Evolutionary conservation across 2,888 invertebrate genomes (phyloP), one percentile per base, ranked within the genome.

Genomic region (Tachina fera): DNA sequence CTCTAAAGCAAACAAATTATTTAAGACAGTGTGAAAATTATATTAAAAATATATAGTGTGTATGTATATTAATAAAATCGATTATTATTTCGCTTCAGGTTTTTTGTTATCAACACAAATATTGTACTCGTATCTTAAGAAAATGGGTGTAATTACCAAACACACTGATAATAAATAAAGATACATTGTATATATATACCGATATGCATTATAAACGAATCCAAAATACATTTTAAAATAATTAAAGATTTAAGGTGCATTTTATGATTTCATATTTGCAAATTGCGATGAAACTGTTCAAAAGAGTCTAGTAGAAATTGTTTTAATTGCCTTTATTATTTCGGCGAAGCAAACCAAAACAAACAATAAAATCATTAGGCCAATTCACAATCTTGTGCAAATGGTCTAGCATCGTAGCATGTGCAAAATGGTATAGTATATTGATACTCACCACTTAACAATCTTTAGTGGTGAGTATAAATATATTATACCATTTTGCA

Each of bases 101-200:
- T 31, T 9, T 13, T 31, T 43, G 31, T 67, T 58, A 68, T 60
- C 49, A 77, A 41, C 14, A 6, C 14, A 19, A 47, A 58, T 19
- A 10, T 39, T 31, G 19, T n/a, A n/a, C n/a, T n/a, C n/a, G n/a
- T 1, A 13, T 14, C 51, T 41, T 47, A 41, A 16, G 53, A 75
- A 74, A 19, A 74, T 43, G 74, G 63, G 53, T 75, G 65, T 39
- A 76, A 39, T 67, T 51, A 9, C 49, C 9, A 67, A 77, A 39
- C 60, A 61, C 10, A 61, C 10, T 53, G 68, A 61, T 78, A 78
- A 61, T 16, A 58, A 53, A 43, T 19, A 31, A 31, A 31, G 31
- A 31, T 31, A 31, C 31, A 31, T 31, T n/a, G 4, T 4, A 0
- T 0, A 4, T 9, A 51, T 71, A 61, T 61, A 45, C 31, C n/a